A percentile compares a stretch with the other conserved stretches of the same genome.
Evolutionary conservation across 2,888 invertebrate species (phyloP).

Genomic region (Xestobium rufovillosum): DNA sequence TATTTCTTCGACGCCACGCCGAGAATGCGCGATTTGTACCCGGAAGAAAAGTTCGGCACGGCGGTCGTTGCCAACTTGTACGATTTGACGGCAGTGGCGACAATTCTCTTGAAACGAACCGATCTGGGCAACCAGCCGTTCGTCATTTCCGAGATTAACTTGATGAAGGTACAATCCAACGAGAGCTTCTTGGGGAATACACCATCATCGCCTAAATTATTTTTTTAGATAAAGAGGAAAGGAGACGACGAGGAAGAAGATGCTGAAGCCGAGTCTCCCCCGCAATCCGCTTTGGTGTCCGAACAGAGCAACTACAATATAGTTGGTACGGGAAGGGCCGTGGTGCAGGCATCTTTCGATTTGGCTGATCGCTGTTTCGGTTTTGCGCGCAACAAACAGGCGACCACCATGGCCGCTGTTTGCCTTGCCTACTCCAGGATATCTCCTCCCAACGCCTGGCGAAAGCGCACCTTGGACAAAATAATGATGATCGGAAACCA

Average conservation of each 20-base stretch:
- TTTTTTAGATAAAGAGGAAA: constrained; percentile 24
- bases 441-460: constrained; percentile 56
- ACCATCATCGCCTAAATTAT: too few species aligned
- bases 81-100: constrained; percentile 45
- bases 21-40: constrained; percentile 47
- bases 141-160: constrained; percentile 45
- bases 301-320: constrained; percentile 51
- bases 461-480: constrained; percentile 51
- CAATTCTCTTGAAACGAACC: constrained; percentile 47
- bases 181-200: neutral
- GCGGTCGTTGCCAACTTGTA: constrained; percentile 52
- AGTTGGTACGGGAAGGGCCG: constrained; percentile 47
- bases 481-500: constrained; percentile 52
- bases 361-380: constrained; percentile 53
- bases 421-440: constrained; percentile 59
- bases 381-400: constrained; percentile 52
- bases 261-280: too few species aligned
- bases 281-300: constrained; percentile 45
- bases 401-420: constrained; percentile 51
- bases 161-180: constrained; percentile 37
- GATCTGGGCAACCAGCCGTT: constrained; percentile 47
- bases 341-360: constrained; percentile 52
- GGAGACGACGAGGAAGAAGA: constrained; percentile 47
- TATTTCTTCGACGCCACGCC: constrained; percentile 59
- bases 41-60: constrained; percentile 45